phyloP scores from a whole-genome alignment of 2,888 invertebrate genomes.

The Busseola fusca region DNA sequence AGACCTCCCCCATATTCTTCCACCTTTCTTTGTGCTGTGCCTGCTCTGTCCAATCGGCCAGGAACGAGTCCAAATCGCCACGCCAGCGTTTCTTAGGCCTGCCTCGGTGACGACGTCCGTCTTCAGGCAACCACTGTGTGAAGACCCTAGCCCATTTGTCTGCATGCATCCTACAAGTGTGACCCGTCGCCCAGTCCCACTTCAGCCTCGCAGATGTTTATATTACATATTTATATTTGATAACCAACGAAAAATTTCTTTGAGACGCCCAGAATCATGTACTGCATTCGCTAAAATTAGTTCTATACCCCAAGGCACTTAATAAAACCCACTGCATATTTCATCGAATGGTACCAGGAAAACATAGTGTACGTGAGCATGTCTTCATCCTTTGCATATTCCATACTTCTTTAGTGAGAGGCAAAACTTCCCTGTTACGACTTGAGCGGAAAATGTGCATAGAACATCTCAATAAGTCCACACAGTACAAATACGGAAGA shows the following conservation, averaged over 20 bases:
- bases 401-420: slow-evolving; percentile 29
- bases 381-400: slow-evolving; percentile 52
- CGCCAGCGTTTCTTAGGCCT: too few species aligned
- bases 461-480: slow-evolving; percentile 61
- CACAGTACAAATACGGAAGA: slow-evolving; percentile 54
- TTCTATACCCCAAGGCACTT: neutral
- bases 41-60: too few species aligned
- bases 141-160: too few species aligned
- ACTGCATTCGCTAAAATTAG: neutral
- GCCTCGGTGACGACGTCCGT: too few species aligned
- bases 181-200: too few species aligned
- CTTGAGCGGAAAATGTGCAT: slow-evolving; percentile 37
- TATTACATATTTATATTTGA: too few species aligned
- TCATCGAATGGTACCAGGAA: slow-evolving; percentile 26
- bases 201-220: too few species aligned
- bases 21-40: too few species aligned
- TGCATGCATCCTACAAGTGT: too few species aligned
- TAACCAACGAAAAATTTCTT: neutral
- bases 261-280: neutral
- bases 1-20: too few species aligned
- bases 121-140: too few species aligned
- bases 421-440: slow-evolving; percentile 50
- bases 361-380: slow-evolving; percentile 31
- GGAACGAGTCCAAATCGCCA: too few species aligned
- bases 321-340: slow-evolving; percentile 11